Evolutionary conservation across 2,888 invertebrate species (phyloP).

Genomic region (Idaea dimidiata): DNA sequence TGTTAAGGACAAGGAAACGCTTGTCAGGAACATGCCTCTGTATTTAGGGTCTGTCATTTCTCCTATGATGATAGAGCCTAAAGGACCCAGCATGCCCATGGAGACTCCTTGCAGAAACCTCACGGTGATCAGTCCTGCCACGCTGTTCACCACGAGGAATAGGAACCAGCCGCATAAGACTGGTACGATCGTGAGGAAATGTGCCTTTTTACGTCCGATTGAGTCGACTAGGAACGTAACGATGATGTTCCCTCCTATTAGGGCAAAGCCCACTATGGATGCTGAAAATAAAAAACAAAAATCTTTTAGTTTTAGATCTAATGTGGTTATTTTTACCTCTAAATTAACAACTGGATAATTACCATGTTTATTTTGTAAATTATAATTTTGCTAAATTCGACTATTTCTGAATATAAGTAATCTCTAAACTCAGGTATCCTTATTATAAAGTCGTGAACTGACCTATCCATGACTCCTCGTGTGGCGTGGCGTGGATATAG

Average conservation of each 20-base stretch:
- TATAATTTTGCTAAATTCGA: too few species aligned
- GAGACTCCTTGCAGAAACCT: constrained; percentile 78
- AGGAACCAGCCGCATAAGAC: constrained; percentile 81
- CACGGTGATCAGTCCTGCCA: constrained; percentile 68
- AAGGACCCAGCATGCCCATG: constrained; percentile 79
- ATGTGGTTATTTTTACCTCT: too few species aligned
- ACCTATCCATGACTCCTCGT: constrained; percentile 83
- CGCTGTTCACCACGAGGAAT: constrained; percentile 69
- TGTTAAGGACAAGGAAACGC: constrained; percentile 82
- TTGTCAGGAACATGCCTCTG: constrained; percentile 82
- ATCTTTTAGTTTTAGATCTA: background rate
- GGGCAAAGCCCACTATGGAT: constrained; percentile 81
- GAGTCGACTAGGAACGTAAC: constrained; percentile 79
- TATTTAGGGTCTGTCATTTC: constrained; percentile 82
- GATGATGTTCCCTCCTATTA: constrained; percentile 81
- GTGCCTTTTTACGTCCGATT: constrained; percentile 79
- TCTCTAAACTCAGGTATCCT: too few species aligned
- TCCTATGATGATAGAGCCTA: constrained; percentile 79
- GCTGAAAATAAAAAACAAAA: constrained; percentile 63
- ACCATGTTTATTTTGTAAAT: too few species aligned
- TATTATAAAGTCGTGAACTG: constrained; percentile 11
- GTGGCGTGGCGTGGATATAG: constrained; percentile 61
- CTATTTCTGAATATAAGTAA: too few species aligned
- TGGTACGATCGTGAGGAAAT: constrained; percentile 77
- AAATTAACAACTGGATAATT: too few species aligned